Evolutionary conservation across 2,113 vertebrate genomes (phyloP).

Genomic region (Zosterops pallidus): DNA sequence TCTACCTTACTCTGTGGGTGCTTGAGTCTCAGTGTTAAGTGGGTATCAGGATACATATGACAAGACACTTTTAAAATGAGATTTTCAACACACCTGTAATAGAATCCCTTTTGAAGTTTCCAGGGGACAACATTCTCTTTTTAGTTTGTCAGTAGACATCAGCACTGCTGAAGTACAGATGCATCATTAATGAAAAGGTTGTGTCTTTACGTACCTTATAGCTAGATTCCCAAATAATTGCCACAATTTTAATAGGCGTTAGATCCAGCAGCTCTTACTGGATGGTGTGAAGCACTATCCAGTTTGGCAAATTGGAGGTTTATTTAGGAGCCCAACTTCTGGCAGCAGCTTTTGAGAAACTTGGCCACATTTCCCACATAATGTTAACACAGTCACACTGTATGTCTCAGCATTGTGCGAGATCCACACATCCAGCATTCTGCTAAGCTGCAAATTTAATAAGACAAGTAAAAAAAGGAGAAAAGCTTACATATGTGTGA

Average conservation of each 20-base stretch:
- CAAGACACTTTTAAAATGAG: neutral
- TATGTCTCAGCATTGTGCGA: constrained; percentile 10
- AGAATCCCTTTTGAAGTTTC: neutral
- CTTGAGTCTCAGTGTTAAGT: neutral
- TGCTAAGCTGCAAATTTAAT: constrained; percentile 46
- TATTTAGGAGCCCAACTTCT: constrained; percentile 22
- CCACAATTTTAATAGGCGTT: neutral
- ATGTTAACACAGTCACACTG: constrained; percentile 12
- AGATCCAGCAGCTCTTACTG: constrained; percentile 2
- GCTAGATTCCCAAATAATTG: neutral
- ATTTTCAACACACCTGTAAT: neutral
- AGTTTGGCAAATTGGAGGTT: constrained; percentile 3
- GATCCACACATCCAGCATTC: neutral
- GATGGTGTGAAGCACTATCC: neutral
- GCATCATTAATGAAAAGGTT: neutral
- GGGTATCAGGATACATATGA: neutral
- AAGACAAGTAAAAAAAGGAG: neutral
- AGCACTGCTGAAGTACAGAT: neutral
- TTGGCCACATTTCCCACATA: neutral
- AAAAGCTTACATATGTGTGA: neutral
- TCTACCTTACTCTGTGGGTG: neutral
- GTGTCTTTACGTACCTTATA: neutral
- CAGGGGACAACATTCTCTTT: neutral
- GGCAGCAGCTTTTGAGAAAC: constrained; percentile 25
- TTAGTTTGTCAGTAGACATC: neutral